Evolutionary conservation across 2,888 invertebrate genomes (phyloP), one percentile per base, ranked within the genome.

Genomic region (Orchesella flavescens): DNA sequence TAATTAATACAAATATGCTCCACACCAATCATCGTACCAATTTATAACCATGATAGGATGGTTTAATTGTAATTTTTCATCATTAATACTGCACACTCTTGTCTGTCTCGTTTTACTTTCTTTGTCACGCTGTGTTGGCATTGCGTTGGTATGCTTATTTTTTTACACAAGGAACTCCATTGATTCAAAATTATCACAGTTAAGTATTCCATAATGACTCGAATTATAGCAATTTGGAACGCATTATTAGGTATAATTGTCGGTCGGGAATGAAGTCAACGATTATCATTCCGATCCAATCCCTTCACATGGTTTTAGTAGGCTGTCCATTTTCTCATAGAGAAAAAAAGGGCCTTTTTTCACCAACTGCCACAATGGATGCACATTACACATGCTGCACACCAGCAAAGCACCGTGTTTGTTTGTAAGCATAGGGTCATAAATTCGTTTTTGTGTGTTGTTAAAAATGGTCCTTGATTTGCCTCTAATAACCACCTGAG

Each of bases 401-500:
- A n/a, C 53, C 19, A 59, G 59, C 59, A 59, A 5, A 59, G 49
- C 49, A 49, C n/a, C 43, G 69, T 59, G 49, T 81, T 73, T 81
- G 74, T 82, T 74, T 81, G 68, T 68, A 82, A 82, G 76, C 71
- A 10, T 13, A 53, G 34, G n/a, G 19, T 21, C 44, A 46, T 81
- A 59, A 63, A 76, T 68, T 59, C 59, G 55, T 57, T 61, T 55
- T 59, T 59, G 19, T 61, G 59, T 72, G 49, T 61, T 17, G 59
- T 43, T 63, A 66, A 72, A 77, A 75, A 81, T 74, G 74, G 44
- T 78, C 68, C 78, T 78, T 83, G 83, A 83, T 78, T 83, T 83
- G 72, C 73, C 78, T 72, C 78, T 78, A 83, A 83, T 83, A 83
- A 78, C 83, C 83, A 83, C 83, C 83, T 83, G 83, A 83, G 83